Conservation (phyloP, 2,113 vertebrate species). For the Dermatemys mawii region DNA sequence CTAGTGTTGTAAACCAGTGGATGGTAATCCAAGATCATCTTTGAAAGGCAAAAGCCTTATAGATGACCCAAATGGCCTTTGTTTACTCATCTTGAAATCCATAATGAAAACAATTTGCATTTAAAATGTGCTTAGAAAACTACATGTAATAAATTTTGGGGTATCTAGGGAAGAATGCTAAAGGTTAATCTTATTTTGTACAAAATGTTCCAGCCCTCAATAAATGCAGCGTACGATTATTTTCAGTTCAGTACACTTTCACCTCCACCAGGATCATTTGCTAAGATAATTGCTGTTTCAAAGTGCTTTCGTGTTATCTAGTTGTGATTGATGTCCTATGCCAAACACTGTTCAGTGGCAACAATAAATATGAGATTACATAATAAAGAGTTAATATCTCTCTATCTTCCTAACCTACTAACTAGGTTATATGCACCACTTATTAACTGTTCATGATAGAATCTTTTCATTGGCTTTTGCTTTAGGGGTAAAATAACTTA, state of each 20-base stretch:
- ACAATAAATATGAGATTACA: conserved; percentile 12
- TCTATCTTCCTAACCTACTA: not conserved
- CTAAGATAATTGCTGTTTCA: conserved; percentile 8
- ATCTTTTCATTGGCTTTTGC: not conserved
- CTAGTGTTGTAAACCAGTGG: not conserved
- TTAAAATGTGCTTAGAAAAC: not conserved
- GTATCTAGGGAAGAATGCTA: not conserved
- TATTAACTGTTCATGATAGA: not conserved
- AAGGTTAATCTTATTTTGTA: conserved; percentile 25
- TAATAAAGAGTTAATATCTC: conserved; percentile 5
- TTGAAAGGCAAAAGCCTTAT: not conserved
- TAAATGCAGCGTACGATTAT: not conserved
- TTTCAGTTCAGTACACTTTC: conserved; percentile 14
- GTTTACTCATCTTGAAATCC: not conserved
- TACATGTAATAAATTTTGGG: not conserved
- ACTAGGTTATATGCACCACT: not conserved
- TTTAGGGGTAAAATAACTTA: not conserved
- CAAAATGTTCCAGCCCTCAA: not conserved
- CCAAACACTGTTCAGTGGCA: conserved; percentile 16
- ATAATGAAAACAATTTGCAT: not conserved
- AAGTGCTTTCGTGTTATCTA: conserved; percentile 44
- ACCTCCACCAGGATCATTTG: conserved; percentile 33
- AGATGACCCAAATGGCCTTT: not conserved
- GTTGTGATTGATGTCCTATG: conserved; percentile 6
- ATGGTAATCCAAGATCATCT: not conserved